A percentile compares a stretch with the other conserved stretches of the same genome.
Conservation (phyloP, 2,797 vertebrate genomes). For the Sus cebifrons region DNA sequence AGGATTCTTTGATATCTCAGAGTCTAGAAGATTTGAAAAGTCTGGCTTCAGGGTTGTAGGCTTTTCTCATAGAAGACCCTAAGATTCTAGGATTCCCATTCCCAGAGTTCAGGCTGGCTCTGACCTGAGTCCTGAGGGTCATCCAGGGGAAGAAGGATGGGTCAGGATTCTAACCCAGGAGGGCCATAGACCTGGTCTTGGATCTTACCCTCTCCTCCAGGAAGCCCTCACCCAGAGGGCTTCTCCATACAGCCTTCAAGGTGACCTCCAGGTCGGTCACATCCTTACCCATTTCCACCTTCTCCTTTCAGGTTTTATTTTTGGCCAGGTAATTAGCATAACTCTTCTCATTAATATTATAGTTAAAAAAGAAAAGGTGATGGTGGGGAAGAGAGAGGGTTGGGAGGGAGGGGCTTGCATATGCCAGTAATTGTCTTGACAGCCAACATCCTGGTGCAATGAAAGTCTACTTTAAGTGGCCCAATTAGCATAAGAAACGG, state of each 20-base stretch:
- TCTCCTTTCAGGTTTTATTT: slow-evolving; percentile 81
- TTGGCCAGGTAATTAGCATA: slow-evolving; percentile 89
- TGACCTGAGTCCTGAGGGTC: neutral
- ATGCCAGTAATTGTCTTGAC: slow-evolving; percentile 90
- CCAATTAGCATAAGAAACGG: slow-evolving; percentile 94
- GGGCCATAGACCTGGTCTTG: neutral
- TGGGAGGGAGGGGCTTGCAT: slow-evolving; percentile 80
- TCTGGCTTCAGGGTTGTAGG: neutral
- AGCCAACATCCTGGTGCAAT: slow-evolving; percentile 89
- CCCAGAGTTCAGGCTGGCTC: neutral
- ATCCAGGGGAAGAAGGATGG: neutral
- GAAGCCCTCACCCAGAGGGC: neutral
- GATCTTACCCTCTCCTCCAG: neutral
- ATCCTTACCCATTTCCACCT: slow-evolving; percentile 62
- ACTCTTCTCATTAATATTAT: slow-evolving; percentile 89
- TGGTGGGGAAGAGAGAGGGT: slow-evolving; percentile 30
- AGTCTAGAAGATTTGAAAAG: neutral
- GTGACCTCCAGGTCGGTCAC: slow-evolving; percentile 72
- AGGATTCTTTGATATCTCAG: neutral
- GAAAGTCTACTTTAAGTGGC: slow-evolving; percentile 92
- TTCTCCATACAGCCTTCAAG: slow-evolving; percentile 39
- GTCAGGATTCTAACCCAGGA: neutral
- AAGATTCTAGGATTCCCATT: neutral
- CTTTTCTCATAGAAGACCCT: neutral
- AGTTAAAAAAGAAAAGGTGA: slow-evolving; percentile 86